Conservation (phyloP, 2,113 vertebrate species). For the Limanda limanda region DNA sequence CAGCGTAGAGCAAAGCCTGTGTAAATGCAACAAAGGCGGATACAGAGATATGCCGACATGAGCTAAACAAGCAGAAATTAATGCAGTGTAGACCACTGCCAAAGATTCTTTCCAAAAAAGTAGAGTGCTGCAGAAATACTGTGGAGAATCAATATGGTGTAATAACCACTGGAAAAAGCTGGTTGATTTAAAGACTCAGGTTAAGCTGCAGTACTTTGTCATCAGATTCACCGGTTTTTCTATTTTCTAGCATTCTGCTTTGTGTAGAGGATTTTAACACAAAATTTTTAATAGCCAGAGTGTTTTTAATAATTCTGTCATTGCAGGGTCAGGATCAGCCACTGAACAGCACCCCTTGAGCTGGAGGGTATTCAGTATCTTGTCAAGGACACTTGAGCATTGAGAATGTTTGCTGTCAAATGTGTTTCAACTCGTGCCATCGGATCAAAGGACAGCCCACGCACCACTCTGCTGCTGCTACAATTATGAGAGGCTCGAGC, state of each 20-base stretch:
- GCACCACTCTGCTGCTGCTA: conserved; percentile 22
- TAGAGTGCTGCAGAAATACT: conserved; percentile 47
- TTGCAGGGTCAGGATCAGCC: neutral
- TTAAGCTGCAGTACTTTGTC: conserved; percentile 36
- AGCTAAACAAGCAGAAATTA: conserved; percentile 65
- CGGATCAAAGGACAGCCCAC: conserved; percentile 35
- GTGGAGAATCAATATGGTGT: conserved; percentile 52
- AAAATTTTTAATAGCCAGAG: neutral
- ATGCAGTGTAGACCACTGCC: conserved; percentile 40
- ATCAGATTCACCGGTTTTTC: conserved; percentile 26
- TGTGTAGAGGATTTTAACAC: neutral
- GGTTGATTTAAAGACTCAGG: conserved; percentile 43
- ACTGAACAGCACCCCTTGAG: neutral
- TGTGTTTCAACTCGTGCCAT: conserved; percentile 11
- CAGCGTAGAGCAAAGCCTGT: conserved; percentile 14
- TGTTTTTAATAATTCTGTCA: neutral
- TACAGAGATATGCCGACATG: conserved; percentile 28
- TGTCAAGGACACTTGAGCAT: conserved; percentile 33
- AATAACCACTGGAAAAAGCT: conserved; percentile 27
- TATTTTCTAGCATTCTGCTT: conserved; percentile 29
- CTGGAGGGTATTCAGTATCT: neutral
- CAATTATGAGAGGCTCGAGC: conserved; percentile 8
- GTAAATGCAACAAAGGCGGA: conserved; percentile 58
- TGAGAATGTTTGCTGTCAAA: conserved; percentile 20
- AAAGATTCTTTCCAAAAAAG: conserved; percentile 51